Conservation (phyloP, 2,113 vertebrate species). For the Nibea albiflora region DNA sequence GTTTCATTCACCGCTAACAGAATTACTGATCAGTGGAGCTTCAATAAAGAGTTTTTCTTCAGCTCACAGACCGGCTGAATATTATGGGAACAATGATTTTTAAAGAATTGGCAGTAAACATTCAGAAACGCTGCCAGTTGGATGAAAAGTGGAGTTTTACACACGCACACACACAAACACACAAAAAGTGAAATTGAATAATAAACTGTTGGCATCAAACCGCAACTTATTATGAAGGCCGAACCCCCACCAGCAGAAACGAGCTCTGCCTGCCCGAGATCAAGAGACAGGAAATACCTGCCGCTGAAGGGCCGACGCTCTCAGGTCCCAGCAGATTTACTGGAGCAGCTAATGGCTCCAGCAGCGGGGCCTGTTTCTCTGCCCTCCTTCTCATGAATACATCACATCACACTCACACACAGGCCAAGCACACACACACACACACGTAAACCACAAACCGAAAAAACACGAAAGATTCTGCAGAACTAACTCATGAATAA, state of each 20-base stretch:
- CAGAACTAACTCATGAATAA: background rate
- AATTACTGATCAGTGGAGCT: slow-evolving; percentile 14
- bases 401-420: slow-evolving; percentile 48
- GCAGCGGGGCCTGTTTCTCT: slow-evolving; percentile 54
- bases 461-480: background rate
- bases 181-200: slow-evolving; percentile 71
- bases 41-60: slow-evolving; percentile 26
- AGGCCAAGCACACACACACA: slow-evolving; percentile 7
- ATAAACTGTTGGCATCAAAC: slow-evolving; percentile 82
- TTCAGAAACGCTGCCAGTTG: background rate
- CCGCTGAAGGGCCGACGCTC: slow-evolving; percentile 58
- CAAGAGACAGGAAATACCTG: slow-evolving; percentile 85
- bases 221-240: slow-evolving; percentile 72
- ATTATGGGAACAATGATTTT: slow-evolving; percentile 2
- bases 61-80: background rate
- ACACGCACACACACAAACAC: slow-evolving; percentile 3
- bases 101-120: slow-evolving; percentile 32
- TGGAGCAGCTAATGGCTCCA: slow-evolving; percentile 75
- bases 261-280: slow-evolving; percentile 74
- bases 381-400: slow-evolving; percentile 63
- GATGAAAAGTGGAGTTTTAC: slow-evolving; percentile 14
- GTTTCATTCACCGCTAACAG: background rate
- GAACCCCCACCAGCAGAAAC: slow-evolving; percentile 77
- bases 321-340: slow-evolving; percentile 75
- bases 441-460: background rate